Base-by-base conservation (phyloP, 2,113 vertebrate species). In the Dinomys branickii region DNA sequence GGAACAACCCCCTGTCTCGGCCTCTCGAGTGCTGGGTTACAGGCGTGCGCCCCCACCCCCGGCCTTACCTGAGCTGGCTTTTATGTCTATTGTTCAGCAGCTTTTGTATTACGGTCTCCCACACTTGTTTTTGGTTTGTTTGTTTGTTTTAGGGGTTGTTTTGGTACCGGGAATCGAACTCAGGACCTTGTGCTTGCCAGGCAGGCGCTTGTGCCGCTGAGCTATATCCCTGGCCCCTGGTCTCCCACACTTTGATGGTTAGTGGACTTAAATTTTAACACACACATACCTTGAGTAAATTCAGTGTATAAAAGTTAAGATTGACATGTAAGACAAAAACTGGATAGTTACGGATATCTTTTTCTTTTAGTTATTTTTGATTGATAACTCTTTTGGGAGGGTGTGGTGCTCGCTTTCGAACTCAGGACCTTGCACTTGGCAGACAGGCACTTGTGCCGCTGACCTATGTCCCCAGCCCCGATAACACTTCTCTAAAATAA, bases 341-440 rank as follows among this genome's bases (percentile, higher is more conserved):
- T 86, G 30, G 13, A 86, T 80, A 61, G 12, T 75, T 85, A 50
- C 0, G 3, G 38, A 3, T 91, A 10, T 75, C 30, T 67, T 69
- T 52, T 54, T 95, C 69, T 93, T 56, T 77, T 82, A 35, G 14
- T 77, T 90, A 30, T 41, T 96, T 84, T 92, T 92, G 33, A 88
- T 59, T 63, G 38, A 61, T 12, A 67, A n/a, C 5, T 26, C 5
- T 38, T 59, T 63, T 94, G n/a, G n/a, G n/a, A n/a, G n/a, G n/a
- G n/a, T 96, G 5, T 50, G 47, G 47, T 50, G 47, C 47, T 50
- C 5, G 47, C 5, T 6, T 6, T 50, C 9, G 47, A 50, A 50
- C 47, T 50, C 47, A 50, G 47, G 47, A 50, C 47, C 47, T 50
- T 50, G 9, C 47, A 50, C 47, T 50, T 50, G 47, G 5, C 47